Evolutionary conservation across 2,797 vertebrate genomes (phyloP), one percentile per base, ranked within the genome.

Genomic region (Cyprinodon diabolis): DNA sequence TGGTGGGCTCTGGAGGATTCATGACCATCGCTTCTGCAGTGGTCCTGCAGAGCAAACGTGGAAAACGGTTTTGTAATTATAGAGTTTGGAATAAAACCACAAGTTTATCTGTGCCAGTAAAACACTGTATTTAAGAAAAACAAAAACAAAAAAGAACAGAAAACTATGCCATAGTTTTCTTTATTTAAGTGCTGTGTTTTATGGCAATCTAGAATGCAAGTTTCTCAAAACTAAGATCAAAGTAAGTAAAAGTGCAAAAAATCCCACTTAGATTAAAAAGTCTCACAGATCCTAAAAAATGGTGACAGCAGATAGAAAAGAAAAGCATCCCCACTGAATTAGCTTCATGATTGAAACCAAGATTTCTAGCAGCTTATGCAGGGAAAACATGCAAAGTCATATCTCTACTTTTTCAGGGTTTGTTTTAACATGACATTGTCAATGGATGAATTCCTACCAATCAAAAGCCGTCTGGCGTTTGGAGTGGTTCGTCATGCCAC

Each of bases 401-500:
- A n/a, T 10, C 10, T 54, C 14, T n/a, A 4, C 21, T 21, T 10
- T 43, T 23, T 11, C 14, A 14, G 43, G 13, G 4, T 65, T 65
- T 43, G 17, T 10, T 43, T 23, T 6, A 47, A 65, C 21, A 47
- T 14, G 4, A 8, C 40, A 47, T 47, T 65, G 40, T 6, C 62
- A 14, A 21, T 6, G 2, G 1, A 47, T 47, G 40, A 47, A 87
- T 48, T 49, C 96, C 97, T 87, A 99, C 98, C 98, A 99, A 91
- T 99, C 97, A 82, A 98, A 99, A 78, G 96, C 95, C 7, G 97
- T 95, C 88, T 98, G 97, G 79, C 98, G 96, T 94, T 98, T 99
- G 82, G 97, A 93, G 90, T 98, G 97, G 93, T 96, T 98, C 77
- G 92, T 94, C 93, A 96, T 94, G 23, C 92, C 91, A 77, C 94